Evolutionary conservation across 2,113 vertebrate species (phyloP).

Genomic region (Thamnaconus septentrionalis): DNA sequence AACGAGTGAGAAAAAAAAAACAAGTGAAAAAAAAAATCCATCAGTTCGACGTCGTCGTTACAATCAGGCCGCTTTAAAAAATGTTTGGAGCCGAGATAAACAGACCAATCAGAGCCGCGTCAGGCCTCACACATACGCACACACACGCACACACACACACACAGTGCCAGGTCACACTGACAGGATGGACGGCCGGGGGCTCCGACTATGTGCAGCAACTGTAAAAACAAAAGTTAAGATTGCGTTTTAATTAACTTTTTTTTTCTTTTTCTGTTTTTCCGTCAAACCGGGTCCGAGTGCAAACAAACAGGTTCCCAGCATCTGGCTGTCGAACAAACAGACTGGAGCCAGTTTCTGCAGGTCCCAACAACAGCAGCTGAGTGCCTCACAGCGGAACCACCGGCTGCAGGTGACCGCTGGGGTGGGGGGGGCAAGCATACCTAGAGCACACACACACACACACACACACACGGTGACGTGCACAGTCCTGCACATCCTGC

Average conservation of each 20-base stretch:
- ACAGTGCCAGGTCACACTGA: not conserved
- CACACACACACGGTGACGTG: no score
- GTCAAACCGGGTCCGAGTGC: constrained; percentile 43
- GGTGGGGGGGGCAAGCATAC: constrained; percentile 2
- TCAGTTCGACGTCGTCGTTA: constrained; percentile 44
- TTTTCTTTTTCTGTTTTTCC: no score
- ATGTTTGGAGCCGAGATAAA: constrained; percentile 65
- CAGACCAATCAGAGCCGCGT: constrained; percentile 69
- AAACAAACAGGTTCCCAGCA: constrained; percentile 78
- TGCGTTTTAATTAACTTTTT: constrained; percentile 78
- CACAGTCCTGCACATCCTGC: no score
- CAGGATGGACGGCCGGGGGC: not conserved
- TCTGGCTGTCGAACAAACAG: constrained; percentile 83
- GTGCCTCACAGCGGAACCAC: constrained; percentile 74
- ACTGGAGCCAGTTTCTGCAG: constrained; percentile 73
- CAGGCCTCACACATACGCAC: constrained; percentile 40
- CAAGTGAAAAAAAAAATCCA: not conserved
- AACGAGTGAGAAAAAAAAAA: no score
- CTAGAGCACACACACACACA: not conserved
- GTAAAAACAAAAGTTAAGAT: constrained; percentile 73
- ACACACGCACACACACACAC: constrained; percentile 14
- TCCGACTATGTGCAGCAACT: constrained; percentile 65
- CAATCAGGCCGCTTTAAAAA: constrained; percentile 59
- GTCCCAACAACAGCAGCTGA: constrained; percentile 82
- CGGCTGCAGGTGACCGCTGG: constrained; percentile 70